phyloP scores from a whole-genome alignment of 2,113 vertebrate species.

The Epinephelus moara region DNA sequence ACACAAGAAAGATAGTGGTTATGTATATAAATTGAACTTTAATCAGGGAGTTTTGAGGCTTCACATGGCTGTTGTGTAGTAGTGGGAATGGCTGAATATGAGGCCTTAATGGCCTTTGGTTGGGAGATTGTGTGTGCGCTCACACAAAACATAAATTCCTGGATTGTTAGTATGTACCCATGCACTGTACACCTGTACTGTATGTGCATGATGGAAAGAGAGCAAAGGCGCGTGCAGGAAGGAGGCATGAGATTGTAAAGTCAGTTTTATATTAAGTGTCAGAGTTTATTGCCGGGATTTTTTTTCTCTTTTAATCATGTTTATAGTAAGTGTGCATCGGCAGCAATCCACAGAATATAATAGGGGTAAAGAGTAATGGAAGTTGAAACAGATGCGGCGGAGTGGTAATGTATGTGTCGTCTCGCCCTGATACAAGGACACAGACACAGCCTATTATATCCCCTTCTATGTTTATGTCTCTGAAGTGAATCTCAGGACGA shows the following conservation, averaged over 20 bases:
- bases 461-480: conserved; percentile 52
- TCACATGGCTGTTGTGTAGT: background rate
- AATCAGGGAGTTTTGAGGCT: background rate
- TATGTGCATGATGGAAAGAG: background rate
- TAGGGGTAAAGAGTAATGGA: conserved; percentile 62
- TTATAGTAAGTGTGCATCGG: conserved; percentile 62
- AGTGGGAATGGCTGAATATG: background rate
- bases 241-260: conserved; percentile 35
- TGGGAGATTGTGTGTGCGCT: background rate
- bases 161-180: conserved; percentile 16
- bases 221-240: background rate
- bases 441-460: conserved; percentile 58
- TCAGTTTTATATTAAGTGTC: conserved; percentile 63
- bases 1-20: background rate
- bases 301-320: conserved; percentile 70
- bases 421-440: conserved; percentile 68
- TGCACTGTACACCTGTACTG: conserved; percentile 18
- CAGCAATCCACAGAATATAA: conserved; percentile 52
- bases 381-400: conserved; percentile 57
- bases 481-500: conserved; percentile 53
- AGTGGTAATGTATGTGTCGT: conserved; percentile 64
- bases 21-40: too few species aligned
- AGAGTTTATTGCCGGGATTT: conserved; percentile 50
- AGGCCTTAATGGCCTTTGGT: background rate
- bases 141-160: background rate